Evolutionary conservation across 2,888 invertebrate genomes (phyloP).

Genomic region (Apodemia arnacis): DNA sequence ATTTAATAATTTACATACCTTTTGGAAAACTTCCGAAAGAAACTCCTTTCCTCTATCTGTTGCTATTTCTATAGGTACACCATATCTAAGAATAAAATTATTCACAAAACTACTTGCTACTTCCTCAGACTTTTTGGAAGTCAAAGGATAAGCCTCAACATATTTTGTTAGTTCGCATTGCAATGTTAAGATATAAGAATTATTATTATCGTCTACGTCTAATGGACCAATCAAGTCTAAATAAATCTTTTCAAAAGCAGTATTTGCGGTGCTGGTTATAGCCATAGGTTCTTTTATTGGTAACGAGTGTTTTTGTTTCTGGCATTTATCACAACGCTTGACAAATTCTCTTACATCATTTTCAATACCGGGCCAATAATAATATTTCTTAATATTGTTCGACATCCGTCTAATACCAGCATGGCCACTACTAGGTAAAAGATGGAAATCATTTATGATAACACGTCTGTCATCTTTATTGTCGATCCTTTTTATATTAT

Average conservation of each 20-base stretch:
- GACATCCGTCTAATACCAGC: slow-evolving; percentile 74
- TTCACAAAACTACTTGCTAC: slow-evolving; percentile 50
- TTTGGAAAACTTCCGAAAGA: background rate
- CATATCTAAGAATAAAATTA: slow-evolving; percentile 72
- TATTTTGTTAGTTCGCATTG: background rate
- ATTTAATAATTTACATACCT: slow-evolving; percentile 74
- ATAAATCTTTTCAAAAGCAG: background rate
- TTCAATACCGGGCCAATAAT: slow-evolving; percentile 66
- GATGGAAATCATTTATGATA: slow-evolving; percentile 71
- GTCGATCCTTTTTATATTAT: slow-evolving; percentile 42
- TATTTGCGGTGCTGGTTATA: background rate
- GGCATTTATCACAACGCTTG: slow-evolving; percentile 60
- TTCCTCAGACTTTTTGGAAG: slow-evolving; percentile 38
- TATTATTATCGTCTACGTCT: slow-evolving; percentile 74
- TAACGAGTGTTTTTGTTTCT: slow-evolving; percentile 66
- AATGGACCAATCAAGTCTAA: slow-evolving; percentile 27
- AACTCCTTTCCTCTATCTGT: slow-evolving; percentile 19
- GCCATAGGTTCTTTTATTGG: background rate
- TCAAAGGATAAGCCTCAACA: slow-evolving; percentile 52
- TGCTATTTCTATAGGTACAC: slow-evolving; percentile 59
- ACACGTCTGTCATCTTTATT: slow-evolving; percentile 60
- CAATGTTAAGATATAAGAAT: slow-evolving; percentile 58
- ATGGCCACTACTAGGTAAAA: slow-evolving; percentile 70
- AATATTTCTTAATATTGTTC: slow-evolving; percentile 75
- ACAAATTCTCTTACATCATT: slow-evolving; percentile 62